A percentile compares a stretch with the other conserved stretches of the same genome.
Conservation (phyloP, 1,140 invertebrate species). For the Hycleus phaleratus region DNA sequence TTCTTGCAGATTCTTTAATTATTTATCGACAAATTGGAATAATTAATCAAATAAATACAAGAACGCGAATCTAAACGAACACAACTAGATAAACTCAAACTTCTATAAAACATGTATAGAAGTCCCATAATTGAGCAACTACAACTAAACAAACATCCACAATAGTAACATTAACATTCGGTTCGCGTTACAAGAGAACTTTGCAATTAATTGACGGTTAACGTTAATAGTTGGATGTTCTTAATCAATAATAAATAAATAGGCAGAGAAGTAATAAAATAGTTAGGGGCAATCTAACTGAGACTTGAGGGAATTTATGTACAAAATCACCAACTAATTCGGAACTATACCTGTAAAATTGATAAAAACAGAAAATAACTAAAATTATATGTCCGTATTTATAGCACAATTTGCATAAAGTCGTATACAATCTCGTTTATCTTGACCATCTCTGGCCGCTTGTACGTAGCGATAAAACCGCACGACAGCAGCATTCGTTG, state of each 20-base stretch:
- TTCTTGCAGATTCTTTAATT: not conserved
- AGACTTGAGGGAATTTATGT: too few relatives aligned
- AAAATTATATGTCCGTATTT: constrained; percentile 40
- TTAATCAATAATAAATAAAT: too few relatives aligned
- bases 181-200: too few relatives aligned
- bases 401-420: constrained; percentile 61
- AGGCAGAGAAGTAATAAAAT: too few relatives aligned
- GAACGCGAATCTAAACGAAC: not conserved
- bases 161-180: too few relatives aligned
- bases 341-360: too few relatives aligned
- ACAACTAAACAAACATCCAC: too few relatives aligned
- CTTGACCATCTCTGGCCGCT: constrained; percentile 73
- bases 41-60: not conserved
- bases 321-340: too few relatives aligned
- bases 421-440: constrained; percentile 62
- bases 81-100: constrained; percentile 19
- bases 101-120: not conserved
- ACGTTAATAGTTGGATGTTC: too few relatives aligned
- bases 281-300: too few relatives aligned
- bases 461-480: constrained; percentile 71
- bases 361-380: too few relatives aligned
- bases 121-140: constrained; percentile 15
- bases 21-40: not conserved
- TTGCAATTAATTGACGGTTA: too few relatives aligned
- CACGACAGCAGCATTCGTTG: constrained; percentile 59